A percentile compares a stretch with the other conserved stretches of the same genome.
These are phyloP conservation scores for Trichacis sp. DNA, from an alignment of 2,888 invertebrate species.

Conservation along the genomic window DNA sequence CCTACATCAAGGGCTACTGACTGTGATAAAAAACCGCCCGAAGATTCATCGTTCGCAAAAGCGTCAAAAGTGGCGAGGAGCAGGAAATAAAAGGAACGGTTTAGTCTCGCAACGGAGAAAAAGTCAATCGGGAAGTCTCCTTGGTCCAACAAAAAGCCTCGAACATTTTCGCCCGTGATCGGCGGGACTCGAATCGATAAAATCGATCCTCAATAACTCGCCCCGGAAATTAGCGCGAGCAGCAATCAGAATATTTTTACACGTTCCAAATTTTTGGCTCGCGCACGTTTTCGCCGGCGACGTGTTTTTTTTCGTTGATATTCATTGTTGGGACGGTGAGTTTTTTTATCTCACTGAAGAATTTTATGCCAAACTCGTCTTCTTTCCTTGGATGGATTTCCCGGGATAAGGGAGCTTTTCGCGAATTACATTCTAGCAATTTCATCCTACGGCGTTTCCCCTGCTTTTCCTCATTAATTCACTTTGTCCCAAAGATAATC, in stretches of 20 bases:
- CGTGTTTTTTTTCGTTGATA: no score
- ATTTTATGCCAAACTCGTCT: slow-evolving; percentile 15
- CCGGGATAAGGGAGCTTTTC: not conserved
- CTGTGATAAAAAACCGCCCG: slow-evolving; percentile 58
- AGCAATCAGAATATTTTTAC: no score
- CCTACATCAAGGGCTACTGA: slow-evolving; percentile 81
- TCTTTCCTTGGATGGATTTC: not conserved
- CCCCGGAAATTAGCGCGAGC: no score
- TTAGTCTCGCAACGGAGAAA: slow-evolving; percentile 29
- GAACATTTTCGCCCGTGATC: slow-evolving; percentile 14
- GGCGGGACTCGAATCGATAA: slow-evolving; percentile 15
- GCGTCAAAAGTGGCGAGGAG: slow-evolving; percentile 28
- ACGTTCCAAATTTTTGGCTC: no score
- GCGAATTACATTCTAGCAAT: not conserved
- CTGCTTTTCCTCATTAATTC: slow-evolving; percentile 31
- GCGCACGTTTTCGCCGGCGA: no score
- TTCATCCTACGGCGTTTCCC: slow-evolving; percentile 2
- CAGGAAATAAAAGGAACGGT: slow-evolving; percentile 36
- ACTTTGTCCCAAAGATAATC: slow-evolving; percentile 30
- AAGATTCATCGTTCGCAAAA: slow-evolving; percentile 48
- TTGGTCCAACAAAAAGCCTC: slow-evolving; percentile 30
- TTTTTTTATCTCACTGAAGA: not conserved
- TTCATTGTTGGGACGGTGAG: no score
- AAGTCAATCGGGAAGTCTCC: slow-evolving; percentile 31
- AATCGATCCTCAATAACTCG: no score